Base-by-base conservation (phyloP, 2,797 vertebrate genomes). In the Smutsia gigantea region DNA sequence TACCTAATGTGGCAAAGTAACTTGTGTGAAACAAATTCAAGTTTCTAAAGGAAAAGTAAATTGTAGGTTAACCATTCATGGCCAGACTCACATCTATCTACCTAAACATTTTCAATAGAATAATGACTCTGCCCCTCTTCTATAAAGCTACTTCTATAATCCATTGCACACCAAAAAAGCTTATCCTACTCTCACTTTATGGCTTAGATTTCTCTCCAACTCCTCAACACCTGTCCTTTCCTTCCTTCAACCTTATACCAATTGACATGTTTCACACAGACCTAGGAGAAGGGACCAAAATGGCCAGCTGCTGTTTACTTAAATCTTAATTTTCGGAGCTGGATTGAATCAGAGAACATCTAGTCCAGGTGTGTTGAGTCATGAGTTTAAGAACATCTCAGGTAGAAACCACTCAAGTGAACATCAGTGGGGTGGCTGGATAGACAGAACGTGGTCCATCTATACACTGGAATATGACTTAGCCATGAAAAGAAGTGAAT, bases 1-100 rank as follows among this genome's bases (percentile, higher is more conserved):
- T 13, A 57, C 4, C 7, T 8, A 86, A 57, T 21, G 11, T 10
- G 4, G 37, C 9, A 25, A 7, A 31, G 0, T 4, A 0, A 15
- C 12, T 12, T 13, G 9, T n/a, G 18, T 18, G 21, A 72, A 74
- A 61, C 21, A 23, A 42, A 34, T 15, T 13, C 14, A n/a, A 46
- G 29, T 7, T 34, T 53, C 46, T 72, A 11, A 7, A 42, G n/a
- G 19, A 61, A 63, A 63, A n/a, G 7, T 34, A 14, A 49, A 49
- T 5, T 2, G 11, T 31, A 11, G 31, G 42, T 37, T 34, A 23
- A 15, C n/a, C 2, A 49, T 75, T 49, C 23, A 49, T 34, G 1
- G 14, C 14, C 57, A 27, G 0, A 25, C 12, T 46, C 37, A 10
- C 34, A 10, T 3, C 7, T 39, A 7, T 1, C 3, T 4, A 14